A percentile compares a stretch with the other conserved stretches of the same genome.
phyloP scores from a whole-genome alignment of 2,113 vertebrate genomes.

The Lonchura striata region DNA sequence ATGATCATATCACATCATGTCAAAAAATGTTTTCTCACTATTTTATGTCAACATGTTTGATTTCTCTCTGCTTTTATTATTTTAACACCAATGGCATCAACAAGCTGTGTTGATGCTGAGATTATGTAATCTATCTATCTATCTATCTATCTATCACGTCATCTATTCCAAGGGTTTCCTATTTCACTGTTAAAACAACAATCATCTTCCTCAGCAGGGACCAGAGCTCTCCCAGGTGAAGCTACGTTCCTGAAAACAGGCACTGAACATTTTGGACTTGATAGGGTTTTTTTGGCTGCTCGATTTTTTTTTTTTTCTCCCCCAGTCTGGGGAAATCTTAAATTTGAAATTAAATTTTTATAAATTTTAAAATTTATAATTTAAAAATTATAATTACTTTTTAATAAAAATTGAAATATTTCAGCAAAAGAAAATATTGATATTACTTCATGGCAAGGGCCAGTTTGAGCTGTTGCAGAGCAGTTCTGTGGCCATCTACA shows the following conservation, averaged over 20 bases:
- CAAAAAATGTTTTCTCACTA: neutral
- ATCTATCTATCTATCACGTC: neutral
- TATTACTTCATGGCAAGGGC: neutral
- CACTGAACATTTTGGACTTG: neutral
- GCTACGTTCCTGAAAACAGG: neutral
- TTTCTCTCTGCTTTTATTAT: neutral
- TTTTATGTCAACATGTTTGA: neutral
- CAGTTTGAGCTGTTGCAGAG: neutral
- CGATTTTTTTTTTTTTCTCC: neutral
- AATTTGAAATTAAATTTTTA: neutral
- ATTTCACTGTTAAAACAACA: neutral
- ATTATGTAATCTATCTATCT: neutral
- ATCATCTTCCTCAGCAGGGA: neutral
- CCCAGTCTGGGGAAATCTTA: neutral
- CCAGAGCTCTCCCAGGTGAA: neutral
- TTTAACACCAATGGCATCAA: neutral
- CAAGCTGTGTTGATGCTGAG: neutral
- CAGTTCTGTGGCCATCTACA: neutral
- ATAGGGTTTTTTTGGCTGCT: neutral
- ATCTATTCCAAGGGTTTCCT: neutral
- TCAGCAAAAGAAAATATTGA: neutral
- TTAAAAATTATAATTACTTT: neutral
- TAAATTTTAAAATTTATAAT: neutral
- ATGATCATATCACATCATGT: neutral
- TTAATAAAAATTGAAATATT: neutral